phyloP scores from a whole-genome alignment of 2,797 vertebrate species.

The Hyperoplus immaculatus region DNA sequence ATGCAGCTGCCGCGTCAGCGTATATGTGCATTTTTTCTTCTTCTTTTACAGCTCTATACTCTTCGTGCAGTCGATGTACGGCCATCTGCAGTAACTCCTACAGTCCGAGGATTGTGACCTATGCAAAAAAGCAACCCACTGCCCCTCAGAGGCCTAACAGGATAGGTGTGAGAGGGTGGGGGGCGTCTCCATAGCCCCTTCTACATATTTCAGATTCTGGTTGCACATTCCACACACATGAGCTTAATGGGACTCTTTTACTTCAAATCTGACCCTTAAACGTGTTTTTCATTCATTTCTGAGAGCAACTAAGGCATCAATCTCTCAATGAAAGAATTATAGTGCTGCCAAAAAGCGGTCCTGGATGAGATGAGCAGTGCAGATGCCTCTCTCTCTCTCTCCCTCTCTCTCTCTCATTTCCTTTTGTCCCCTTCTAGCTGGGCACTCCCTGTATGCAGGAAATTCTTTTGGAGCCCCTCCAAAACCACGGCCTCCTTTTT shows the following conservation, averaged over 20 bases:
- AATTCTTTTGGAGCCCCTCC: constrained; percentile 74
- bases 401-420: constrained; percentile 57
- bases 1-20: constrained; percentile 25
- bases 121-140: constrained; percentile 43
- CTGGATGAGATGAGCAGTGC: constrained; percentile 19
- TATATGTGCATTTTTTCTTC: background rate
- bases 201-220: constrained; percentile 22
- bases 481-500: constrained; percentile 54
- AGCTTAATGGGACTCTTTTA: constrained; percentile 3
- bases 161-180: too few species aligned
- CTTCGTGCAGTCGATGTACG: background rate
- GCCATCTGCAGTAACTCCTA: constrained; percentile 21
- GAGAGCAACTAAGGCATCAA: background rate
- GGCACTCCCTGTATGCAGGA: constrained; percentile 75
- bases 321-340: background rate
- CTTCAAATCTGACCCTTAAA: background rate
- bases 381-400: constrained; percentile 3
- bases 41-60: background rate
- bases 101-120: constrained; percentile 28
- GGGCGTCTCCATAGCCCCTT: constrained; percentile 25
- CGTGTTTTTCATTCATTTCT: background rate
- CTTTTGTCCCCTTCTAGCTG: constrained; percentile 56
- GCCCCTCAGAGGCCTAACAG: constrained; percentile 37
- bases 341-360: background rate
- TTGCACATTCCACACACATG: constrained; percentile 8